These are phyloP conservation scores for Oreocharis arfaki DNA, from an alignment of 2,113 vertebrate genomes.

Conservation along the genomic window DNA sequence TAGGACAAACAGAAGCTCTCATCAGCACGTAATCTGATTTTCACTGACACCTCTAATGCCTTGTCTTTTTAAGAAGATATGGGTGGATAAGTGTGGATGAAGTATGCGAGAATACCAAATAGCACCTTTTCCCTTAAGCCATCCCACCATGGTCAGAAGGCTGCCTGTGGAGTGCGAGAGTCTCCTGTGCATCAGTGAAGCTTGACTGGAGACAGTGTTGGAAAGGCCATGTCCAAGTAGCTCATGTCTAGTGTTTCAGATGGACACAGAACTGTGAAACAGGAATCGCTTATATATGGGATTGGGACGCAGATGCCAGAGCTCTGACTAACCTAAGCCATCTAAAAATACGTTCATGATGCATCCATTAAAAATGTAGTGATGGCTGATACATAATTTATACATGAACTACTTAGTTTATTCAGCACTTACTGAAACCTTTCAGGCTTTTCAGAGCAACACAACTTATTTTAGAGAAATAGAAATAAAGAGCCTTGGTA, in stretches of 20 bases:
- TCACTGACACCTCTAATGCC: neutral
- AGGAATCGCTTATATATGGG: neutral
- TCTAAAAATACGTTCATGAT: conserved; percentile 10
- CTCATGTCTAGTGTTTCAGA: neutral
- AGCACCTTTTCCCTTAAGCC: neutral
- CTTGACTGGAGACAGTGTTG: neutral
- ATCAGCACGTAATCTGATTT: neutral
- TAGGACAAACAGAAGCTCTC: neutral
- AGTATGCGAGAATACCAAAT: rapidly evolving
- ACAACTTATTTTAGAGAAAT: conserved; percentile 21
- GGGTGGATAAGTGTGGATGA: neutral
- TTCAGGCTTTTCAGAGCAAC: neutral
- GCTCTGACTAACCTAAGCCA: neutral
- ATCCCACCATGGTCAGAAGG: neutral
- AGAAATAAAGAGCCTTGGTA: neutral
- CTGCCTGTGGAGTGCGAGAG: neutral
- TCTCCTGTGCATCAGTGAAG: neutral
- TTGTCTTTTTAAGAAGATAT: neutral
- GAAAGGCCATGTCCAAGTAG: neutral
- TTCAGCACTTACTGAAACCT: neutral
- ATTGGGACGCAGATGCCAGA: neutral
- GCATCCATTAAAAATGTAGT: conserved; percentile 51
- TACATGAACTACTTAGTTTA: conserved; percentile 40
- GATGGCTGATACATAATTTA: conserved; percentile 53
- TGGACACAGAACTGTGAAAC: neutral